These are phyloP conservation scores for Rhineura floridana DNA, from an alignment of 2,113 vertebrate species.

Conservation along the genomic window DNA sequence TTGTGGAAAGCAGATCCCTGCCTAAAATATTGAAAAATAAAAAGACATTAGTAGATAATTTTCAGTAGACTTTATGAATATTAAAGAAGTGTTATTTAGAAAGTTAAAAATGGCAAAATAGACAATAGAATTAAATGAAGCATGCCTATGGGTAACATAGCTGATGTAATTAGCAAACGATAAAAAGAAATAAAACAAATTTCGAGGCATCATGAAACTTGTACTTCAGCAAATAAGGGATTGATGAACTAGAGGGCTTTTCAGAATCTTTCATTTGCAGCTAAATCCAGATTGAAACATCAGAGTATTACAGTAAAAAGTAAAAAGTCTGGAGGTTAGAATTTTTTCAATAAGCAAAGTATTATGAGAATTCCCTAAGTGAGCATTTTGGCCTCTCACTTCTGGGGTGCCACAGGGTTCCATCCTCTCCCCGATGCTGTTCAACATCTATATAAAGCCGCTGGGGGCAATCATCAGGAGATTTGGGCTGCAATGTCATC, in stretches of 20 bases:
- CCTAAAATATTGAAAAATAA: background rate
- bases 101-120: constrained; percentile 44
- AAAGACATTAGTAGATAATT: background rate
- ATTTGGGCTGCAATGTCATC: no score
- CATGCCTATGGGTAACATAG: constrained; percentile 51
- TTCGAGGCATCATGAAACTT: constrained; percentile 66
- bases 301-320: constrained; percentile 68
- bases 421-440: no score
- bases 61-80: background rate
- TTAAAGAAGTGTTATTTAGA: constrained; percentile 18
- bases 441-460: no score
- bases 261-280: constrained; percentile 72
- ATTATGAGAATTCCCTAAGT: constrained; percentile 74
- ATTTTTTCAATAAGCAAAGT: constrained; percentile 71
- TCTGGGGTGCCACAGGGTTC: no score
- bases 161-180: constrained; percentile 64
- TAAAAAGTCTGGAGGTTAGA: constrained; percentile 72
- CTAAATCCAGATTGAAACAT: constrained; percentile 76
- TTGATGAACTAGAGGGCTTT: constrained; percentile 74
- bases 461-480: no score
- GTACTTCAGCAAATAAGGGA: constrained; percentile 74
- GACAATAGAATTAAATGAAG: constrained; percentile 50
- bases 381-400: constrained; percentile 77
- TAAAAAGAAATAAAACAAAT: constrained; percentile 58
- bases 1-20: background rate